Base-by-base conservation (phyloP, 2,888 invertebrate species). In the Celastrina argiolus region DNA sequence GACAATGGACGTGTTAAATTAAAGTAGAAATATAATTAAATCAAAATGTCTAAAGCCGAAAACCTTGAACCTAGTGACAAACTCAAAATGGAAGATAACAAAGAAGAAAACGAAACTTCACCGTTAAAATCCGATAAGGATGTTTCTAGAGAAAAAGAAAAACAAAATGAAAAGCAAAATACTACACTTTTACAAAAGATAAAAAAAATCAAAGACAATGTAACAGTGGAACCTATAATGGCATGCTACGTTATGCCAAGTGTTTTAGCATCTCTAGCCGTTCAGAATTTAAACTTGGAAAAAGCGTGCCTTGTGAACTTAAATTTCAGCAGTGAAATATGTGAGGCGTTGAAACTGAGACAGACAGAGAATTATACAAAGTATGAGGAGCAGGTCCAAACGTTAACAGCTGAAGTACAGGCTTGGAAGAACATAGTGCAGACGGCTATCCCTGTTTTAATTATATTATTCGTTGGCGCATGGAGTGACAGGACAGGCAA, bases 341-440 rank as follows among this genome's bases (percentile, higher is more conserved):
- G 97, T 79, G 94, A 94, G 71, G 96, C 97, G 0, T 82, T 97
- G 6, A 94, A 94, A 41, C 88, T 92, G 26, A 92, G 96, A 72
- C 92, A 95, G 71, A 96, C 96, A 0, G 93, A 93, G 73, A 92
- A 92, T 71, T 92, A 90, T 70, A 88, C 83, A 12, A 79, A 85
- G 39, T 91, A 93, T 71, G 94, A 94, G 78, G 91, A 92, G 69
- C 87, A 92, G 65, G 94, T 96, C 0, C 95, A 96, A 79, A 93
- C 93, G 71, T 83, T 95, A 69, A 95, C 94, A 4, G 96, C 97
- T 0, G 93, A 93, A 22, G 94, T 96, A 92, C 94, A 95, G 73
- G 94, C 96, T 12, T 97, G 96, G 96, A 96, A 96, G 80, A 96
- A 96, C 22, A 93, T 96, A 42, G 88, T 97, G 2, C 96, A 97